phyloP scores from a whole-genome alignment of 2,113 vertebrate species.

The Tachycineta bicolor region DNA sequence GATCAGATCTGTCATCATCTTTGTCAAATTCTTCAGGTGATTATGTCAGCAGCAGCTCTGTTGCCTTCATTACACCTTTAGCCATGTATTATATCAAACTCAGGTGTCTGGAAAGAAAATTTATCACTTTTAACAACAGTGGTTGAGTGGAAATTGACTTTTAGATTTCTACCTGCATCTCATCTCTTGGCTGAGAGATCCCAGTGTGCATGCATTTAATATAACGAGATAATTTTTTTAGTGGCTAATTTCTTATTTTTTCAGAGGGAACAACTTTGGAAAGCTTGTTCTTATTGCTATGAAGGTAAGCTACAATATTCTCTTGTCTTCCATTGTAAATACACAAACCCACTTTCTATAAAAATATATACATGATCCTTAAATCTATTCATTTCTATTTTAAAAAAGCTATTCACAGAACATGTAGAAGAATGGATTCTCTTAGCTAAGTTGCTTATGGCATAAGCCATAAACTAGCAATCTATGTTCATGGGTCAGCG shows the following conservation, averaged over 20 bases:
- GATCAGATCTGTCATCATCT: background rate
- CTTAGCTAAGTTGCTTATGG: background rate
- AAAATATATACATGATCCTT: background rate
- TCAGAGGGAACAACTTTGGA: background rate
- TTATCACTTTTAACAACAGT: background rate
- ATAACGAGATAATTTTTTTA: background rate
- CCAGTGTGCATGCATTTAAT: background rate
- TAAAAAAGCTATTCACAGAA: background rate
- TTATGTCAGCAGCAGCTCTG: background rate
- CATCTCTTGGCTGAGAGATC: background rate
- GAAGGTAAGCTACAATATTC: background rate
- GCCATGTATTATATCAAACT: background rate
- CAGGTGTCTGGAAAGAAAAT: background rate
- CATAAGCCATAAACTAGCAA: background rate
- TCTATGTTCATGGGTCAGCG: background rate
- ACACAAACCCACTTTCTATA: background rate
- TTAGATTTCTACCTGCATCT: background rate
- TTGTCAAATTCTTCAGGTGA: background rate
- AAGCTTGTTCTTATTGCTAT: background rate
- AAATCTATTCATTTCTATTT: background rate
- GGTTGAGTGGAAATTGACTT: background rate
- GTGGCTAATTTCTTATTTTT: background rate
- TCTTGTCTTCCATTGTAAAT: background rate
- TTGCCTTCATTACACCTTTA: slow-evolving; percentile 1
- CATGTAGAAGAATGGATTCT: background rate